Evolutionary conservation across 2,888 invertebrate genomes (phyloP), one percentile per base, ranked within the genome.

Genomic region (Nomada ruficornis): DNA sequence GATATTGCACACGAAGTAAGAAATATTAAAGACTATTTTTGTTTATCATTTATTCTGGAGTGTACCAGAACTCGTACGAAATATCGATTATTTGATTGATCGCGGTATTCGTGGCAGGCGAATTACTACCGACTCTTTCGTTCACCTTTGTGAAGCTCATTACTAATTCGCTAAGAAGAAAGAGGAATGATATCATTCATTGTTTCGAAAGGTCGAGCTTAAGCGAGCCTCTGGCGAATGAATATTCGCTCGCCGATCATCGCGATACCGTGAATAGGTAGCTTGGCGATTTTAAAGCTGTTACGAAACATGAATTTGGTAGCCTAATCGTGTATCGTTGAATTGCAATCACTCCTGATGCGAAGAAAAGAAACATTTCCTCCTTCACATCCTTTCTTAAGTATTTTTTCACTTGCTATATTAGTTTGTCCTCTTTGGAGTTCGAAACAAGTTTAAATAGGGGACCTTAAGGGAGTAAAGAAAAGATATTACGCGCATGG

Each of bases 151-250:
- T 26, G 50, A 67, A 59, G 20, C 62, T 65, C 74, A 65, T 67
- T 71, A 75, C 70, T 82, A 71, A 79, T 67, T 77, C 81, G 20
- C 59, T 70, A 60, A 60, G 64, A n/a, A 60, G 78, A 79, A 73
- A 81, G 47, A 42, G 50, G 52, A 36, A 44, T 82, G 81, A 82
- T 68, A 74, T 82, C 78, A 78, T 78, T 71, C 60, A 59, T 68
- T 70, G 67, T 80, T 50, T 68, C 20, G 52, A 77, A 80, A 77
- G 67, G 62, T 65, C 65, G 26, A 60, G 47, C 65, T 36, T 55
- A 20, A 47, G 52, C 47, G 29, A 2, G 54, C 20, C 15, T 15
- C 55, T 29, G 4, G 65, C 29, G 64, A 65, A 65, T 29, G 26
- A 65, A 42, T 20, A n/a, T 13, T 36, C 47, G 20, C 29, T 60